phyloP scores from a whole-genome alignment of 2,797 vertebrate genomes.

The Odontamblyopus lacepedii region DNA sequence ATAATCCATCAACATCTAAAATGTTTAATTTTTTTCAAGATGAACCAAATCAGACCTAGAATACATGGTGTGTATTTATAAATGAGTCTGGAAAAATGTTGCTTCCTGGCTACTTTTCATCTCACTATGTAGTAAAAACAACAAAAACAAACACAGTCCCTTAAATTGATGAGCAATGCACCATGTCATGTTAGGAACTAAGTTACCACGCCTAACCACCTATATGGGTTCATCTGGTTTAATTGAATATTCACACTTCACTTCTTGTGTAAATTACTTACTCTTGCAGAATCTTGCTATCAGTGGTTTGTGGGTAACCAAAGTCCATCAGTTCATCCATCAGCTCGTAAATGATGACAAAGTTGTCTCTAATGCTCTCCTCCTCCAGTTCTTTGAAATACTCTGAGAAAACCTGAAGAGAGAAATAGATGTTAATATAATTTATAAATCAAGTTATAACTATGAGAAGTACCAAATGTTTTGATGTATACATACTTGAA shows the following conservation, averaged over 20 bases:
- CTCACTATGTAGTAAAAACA: not conserved
- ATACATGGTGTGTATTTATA: not conserved
- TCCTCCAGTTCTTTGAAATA: slow-evolving; percentile 96
- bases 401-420: slow-evolving; percentile 86
- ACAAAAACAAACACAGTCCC: not conserved
- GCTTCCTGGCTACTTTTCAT: not conserved
- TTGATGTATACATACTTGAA: slow-evolving; percentile 83
- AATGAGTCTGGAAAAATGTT: not conserved
- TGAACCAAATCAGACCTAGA: not conserved
- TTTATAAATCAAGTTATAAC: not conserved
- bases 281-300: slow-evolving; percentile 98
- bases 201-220: not conserved
- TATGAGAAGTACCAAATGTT: not conserved
- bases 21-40: not conserved
- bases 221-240: not conserved
- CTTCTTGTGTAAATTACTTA: slow-evolving; percentile 70
- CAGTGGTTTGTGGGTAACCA: slow-evolving; percentile 90
- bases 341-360: slow-evolving; percentile 92
- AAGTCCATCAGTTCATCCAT: slow-evolving; percentile 93
- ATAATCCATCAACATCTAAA: no score
- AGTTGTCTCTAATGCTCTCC: slow-evolving; percentile 92
- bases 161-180: not conserved
- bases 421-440: not conserved
- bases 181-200: not conserved
- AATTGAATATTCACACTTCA: not conserved